Percentiles rank a stretch among this genome's conserved stretches.
Evolutionary conservation across 2,888 invertebrate genomes (phyloP).

Genomic region (Brenthis hecate): DNA sequence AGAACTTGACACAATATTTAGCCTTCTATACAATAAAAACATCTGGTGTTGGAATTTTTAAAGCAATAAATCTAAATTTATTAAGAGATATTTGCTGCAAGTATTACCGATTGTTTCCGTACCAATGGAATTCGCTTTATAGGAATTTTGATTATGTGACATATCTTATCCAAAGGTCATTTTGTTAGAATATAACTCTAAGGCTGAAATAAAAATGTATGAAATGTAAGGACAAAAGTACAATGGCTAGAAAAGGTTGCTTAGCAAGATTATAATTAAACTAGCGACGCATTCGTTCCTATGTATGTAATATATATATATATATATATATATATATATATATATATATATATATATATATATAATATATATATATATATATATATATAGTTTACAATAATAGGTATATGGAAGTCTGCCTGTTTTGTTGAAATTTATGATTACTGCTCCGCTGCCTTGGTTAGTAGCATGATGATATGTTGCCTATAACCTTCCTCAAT

Average conservation of each 20-base stretch:
- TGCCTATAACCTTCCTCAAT: no score
- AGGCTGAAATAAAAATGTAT: neutral
- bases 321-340: no score
- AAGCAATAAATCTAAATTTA: neutral
- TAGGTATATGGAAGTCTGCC: no score
- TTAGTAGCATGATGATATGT: no score
- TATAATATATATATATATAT: no score
- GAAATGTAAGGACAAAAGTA: neutral
- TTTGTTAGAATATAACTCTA: neutral
- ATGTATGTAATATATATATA: no score
- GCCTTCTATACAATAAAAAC: neutral
- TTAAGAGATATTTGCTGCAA: neutral
- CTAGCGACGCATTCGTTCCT: no score
- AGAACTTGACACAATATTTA: neutral
- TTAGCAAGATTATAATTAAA: no score
- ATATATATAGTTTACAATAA: no score
- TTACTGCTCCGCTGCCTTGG: no score
- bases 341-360: no score
- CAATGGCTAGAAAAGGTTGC: neutral
- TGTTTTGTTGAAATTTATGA: no score
- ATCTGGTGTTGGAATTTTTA: neutral
- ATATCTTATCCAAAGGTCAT: neutral
- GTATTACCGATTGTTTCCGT: neutral
- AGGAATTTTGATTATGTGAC: neutral
- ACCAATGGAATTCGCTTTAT: constrained; percentile 1